phyloP scores from a whole-genome alignment of 2,888 invertebrate species.

The Monoplex corrugatus region DNA sequence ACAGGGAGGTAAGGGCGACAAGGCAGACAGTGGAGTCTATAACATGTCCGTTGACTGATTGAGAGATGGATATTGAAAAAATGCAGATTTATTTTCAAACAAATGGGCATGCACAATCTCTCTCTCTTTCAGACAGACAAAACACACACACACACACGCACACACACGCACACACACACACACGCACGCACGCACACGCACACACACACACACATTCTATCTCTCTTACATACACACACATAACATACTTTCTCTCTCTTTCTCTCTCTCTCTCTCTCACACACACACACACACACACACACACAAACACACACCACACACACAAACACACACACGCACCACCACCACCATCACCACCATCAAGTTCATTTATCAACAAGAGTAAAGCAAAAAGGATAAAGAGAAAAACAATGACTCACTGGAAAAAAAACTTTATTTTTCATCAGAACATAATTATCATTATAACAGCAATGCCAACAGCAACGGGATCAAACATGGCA shows the following conservation, averaged over 20 bases:
- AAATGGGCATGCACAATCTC: neutral
- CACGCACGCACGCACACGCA: constrained; percentile 24
- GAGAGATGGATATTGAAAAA: too few species aligned
- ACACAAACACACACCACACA: neutral
- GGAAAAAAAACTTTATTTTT: neutral
- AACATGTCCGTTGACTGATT: too few species aligned
- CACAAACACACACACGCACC: too few species aligned
- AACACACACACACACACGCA: constrained; percentile 1
- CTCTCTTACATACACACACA: neutral
- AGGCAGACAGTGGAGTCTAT: too few species aligned
- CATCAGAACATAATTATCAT: neutral
- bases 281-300: constrained; percentile 20
- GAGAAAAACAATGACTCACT: neutral
- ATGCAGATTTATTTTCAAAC: too few species aligned
- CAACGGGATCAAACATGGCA: neutral
- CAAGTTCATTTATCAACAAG: neutral
- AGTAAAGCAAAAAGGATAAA: neutral
- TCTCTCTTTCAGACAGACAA: neutral
- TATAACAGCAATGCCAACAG: neutral
- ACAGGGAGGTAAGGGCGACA: too few species aligned
- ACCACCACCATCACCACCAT: too few species aligned
- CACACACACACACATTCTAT: constrained; percentile 5
- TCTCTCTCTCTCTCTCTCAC: constrained; percentile 10
- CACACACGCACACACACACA: constrained; percentile 29
- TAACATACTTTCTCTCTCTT: neutral